Percentiles rank a stretch among this genome's conserved stretches.
Conservation (phyloP, 1,140 invertebrate genomes). For the Hycleus cichorii region DNA sequence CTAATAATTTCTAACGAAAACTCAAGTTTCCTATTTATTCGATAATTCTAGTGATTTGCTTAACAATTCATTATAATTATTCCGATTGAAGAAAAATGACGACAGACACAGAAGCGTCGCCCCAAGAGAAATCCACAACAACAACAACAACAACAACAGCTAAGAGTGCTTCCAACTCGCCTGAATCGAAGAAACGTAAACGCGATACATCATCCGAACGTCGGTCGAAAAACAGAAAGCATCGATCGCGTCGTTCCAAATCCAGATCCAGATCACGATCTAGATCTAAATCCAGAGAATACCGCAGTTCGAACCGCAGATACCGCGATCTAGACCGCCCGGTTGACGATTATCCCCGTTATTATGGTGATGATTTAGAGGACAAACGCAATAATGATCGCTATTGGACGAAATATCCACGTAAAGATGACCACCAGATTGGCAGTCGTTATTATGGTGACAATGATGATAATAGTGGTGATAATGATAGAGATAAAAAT, state of each 20-base stretch:
- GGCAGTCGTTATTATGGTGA: conserved; percentile 32
- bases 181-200: conserved; percentile 6
- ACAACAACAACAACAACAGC: not conserved
- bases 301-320: conserved; percentile 4
- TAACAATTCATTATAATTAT: too few relatives aligned
- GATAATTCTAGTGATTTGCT: too few relatives aligned
- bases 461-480: conserved; percentile 16
- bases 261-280: conserved; percentile 4
- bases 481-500: conserved; percentile 15
- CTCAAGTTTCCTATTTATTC: too few relatives aligned
- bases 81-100: not conserved
- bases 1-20: too few relatives aligned
- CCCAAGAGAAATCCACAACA: not conserved
- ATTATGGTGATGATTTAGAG: conserved; percentile 35
- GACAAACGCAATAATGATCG: conserved; percentile 34
- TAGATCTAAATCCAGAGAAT: conserved; percentile 10
- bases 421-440: conserved; percentile 29
- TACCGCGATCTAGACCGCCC: conserved; percentile 20
- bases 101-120: conserved; percentile 5
- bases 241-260: not conserved
- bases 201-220: conserved; percentile 11
- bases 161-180: conserved; percentile 1
- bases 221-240: not conserved
- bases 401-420: conserved; percentile 41
- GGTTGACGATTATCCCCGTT: conserved; percentile 26